phyloP scores from a whole-genome alignment of 1,140 invertebrate species.

The Agrypnia vestita region DNA sequence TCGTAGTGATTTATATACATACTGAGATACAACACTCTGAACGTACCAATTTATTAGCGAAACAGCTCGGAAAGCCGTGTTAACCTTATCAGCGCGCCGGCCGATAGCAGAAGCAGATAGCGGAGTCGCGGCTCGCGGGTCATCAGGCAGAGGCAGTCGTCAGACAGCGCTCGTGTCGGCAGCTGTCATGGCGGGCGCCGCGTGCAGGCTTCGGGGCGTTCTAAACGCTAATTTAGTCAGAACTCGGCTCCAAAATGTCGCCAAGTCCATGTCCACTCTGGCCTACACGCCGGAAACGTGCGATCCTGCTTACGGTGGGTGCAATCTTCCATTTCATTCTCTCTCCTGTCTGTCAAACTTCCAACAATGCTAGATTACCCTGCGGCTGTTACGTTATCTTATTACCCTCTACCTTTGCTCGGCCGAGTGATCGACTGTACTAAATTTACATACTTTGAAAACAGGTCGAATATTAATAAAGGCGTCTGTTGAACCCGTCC shows the following conservation, averaged over 20 bases:
- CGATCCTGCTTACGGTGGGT: slow-evolving; percentile 12
- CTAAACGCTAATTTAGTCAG: neutral
- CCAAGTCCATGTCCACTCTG: slow-evolving; percentile 11
- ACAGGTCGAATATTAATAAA: too few species aligned
- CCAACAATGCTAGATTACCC: too few species aligned
- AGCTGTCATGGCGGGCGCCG: neutral
- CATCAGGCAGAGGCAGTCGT: neutral
- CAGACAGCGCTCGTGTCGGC: neutral
- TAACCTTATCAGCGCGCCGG: neutral
- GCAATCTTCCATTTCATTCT: neutral
- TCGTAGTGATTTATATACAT: too few species aligned
- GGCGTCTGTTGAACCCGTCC: too few species aligned
- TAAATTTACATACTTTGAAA: too few species aligned
- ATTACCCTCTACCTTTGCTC: neutral
- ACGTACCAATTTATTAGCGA: too few species aligned
- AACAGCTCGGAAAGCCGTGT: too few species aligned
- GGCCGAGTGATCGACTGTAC: too few species aligned
- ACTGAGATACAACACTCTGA: too few species aligned
- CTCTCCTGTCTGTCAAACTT: neutral
- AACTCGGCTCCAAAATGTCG: slow-evolving; percentile 7
- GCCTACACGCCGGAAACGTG: slow-evolving; percentile 14
- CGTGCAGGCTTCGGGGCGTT: neutral
- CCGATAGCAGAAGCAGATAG: neutral
- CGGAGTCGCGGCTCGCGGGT: neutral
- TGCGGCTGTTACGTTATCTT: neutral